Evolutionary conservation across 1,140 invertebrate genomes (phyloP), one percentile per base, ranked within the genome.

Genomic region (Hirudo medicinalis): DNA sequence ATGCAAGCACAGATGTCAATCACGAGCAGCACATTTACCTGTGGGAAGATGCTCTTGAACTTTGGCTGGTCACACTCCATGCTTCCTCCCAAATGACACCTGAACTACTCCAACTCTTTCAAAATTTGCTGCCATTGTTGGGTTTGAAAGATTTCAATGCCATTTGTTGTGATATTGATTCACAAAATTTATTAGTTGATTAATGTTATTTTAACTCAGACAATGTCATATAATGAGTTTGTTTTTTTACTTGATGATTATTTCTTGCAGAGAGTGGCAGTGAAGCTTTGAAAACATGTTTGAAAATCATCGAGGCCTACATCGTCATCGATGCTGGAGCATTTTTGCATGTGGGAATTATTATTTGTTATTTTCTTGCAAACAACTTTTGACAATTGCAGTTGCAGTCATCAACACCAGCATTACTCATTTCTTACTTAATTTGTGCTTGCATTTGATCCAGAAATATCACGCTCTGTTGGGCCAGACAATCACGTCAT

Each of bases 11-110:
- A 2, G 89, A 93, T 78, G 83, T 90, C 0, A 86, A 86, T 71
- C 87, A 91, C 79, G 86, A 87, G 54, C 88, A 87, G 20, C 89
- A 92, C 79, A 87, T 95, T 54, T 95, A 95, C 82, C 85, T 95
- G 57, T 82, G 94, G 74, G 92, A 96, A 82, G 93, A 97, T 82
- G 92, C 91, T 0, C 83, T 97, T 49, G 89, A 91, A 76, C 85
- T 97, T 69, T 96, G 93, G 92, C 83, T 89, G 68, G 87, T 88
- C 5, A 86, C 92, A 19, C 82, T 97, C 69, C 88, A 92, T 78
- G 89, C 90, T 77, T 85, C 88, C 1, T 84, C 88, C 0, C 77
- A 72, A 20, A 75, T 79, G 20, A 78, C 78, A 66, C 75, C 77
- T 20, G 74, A 77, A 36, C 84, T 92, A 54, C 82, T 94, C 76